Evolutionary conservation across 2,113 vertebrate species (phyloP), one percentile per base, ranked within the genome.

Genomic region (Prionailurus viverrinus): DNA sequence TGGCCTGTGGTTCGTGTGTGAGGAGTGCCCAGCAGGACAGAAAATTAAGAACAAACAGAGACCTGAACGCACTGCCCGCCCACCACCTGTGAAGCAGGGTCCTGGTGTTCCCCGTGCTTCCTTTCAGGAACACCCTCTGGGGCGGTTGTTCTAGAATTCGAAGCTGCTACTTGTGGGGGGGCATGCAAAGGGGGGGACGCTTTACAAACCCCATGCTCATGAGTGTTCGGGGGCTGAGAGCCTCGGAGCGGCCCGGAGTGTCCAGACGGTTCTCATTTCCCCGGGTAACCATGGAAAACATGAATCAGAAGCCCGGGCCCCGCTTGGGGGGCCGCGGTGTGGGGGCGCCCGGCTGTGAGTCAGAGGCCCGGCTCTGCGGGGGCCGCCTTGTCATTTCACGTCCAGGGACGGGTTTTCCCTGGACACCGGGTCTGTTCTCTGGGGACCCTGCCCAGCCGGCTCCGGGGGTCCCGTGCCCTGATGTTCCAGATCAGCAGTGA

Each of bases 271-370:
- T 53, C 66, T 61, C 97, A 79, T 51, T 63, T 95, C 82, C 66
- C 74, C 0, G 4, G 86, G 94, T 84, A 66, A 80, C 90, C 78
- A 7, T 55, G 98, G 98, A 98, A 98, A 97, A 91, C 76, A 33
- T 8, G 58, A 95, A 31, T 96, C 97, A 96, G 79, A 29, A 27
- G 91, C 13, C 5, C 9, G 0, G 14, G 68, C 45, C 29, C 18
- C 29, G 23, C 51, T 53, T 6, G 41, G 61, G 2, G 78, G 66
- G 92, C 41, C 16, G 33, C 31, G 4, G 73, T 0, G n/a, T 8
- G 63, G 83, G 81, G 81, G 53, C n/a, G 1, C 55, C 4, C 11
- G 5, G 80, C 66, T 14, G 45, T 91, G 95, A 97, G 96, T 97
- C 97, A 94, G 69, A 39, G 83, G 68, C 76, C 14, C 0, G 0